Base-by-base conservation (phyloP, 2,797 vertebrate genomes). In the Neosilurus hyrtlii region DNA sequence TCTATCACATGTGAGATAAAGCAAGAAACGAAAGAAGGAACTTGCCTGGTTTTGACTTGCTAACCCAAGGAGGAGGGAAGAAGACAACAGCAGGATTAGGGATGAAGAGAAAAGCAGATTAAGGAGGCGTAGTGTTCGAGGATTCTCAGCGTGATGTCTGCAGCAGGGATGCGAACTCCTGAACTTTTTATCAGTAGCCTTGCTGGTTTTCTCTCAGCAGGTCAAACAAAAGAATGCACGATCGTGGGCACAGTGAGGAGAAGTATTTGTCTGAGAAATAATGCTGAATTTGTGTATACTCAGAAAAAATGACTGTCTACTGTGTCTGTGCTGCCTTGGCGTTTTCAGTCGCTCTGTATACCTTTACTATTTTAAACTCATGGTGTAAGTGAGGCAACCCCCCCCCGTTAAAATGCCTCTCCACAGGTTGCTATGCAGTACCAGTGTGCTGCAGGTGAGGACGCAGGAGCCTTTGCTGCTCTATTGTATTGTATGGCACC, bases 41-140 rank as follows among this genome's bases (percentile, higher is more conserved):
- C 78, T 80, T n/a, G 9, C 43, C 59, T 10, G 51, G 54, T 20
- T 66, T 79, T 14, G 78, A 73, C 30, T 77, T 35, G 62, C 81
- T 83, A 81, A 82, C 74, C 67, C 20, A 26, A 49, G 52, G 67
- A 79, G 37, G 81, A 78, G 4, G 75, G 75, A 70, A 30, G 68
- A 70, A 72, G 86, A 84, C 74, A 76, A 85, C 63, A 26, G 71
- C 22, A 59, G 83, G 86, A 89, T 89, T 87, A 86, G 9, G 24
- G 43, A 83, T 67, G 77, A 83, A 66, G 26, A 11, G 35, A 79
- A 86, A 79, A 54, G 15, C 67, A 82, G 80, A 86, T 86, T 84
- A 86, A n/a, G 56, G 51, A 76, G 59, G 63, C 43, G 70, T 54
- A 43, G 20, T n/a, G 16, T 80, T 80, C 24, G 20, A 49, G 70